phyloP scores from a whole-genome alignment of 2,797 vertebrate genomes.

The Arnoldichthys spilopterus region DNA sequence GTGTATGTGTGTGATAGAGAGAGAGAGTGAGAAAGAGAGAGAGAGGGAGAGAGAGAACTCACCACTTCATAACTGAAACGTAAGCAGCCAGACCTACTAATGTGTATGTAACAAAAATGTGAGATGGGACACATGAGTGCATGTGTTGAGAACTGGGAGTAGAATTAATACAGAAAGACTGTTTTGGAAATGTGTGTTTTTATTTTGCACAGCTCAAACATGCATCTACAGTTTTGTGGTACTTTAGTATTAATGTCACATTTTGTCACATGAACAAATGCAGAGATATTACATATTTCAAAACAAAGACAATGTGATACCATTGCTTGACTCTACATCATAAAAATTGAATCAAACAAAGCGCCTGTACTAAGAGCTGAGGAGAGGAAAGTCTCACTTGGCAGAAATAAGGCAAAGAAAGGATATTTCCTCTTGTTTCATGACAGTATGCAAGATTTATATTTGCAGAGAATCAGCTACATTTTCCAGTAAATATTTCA shows the following conservation, averaged over 20 bases:
- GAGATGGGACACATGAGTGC: not conserved
- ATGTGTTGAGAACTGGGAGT: not conserved
- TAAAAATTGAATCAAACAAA: conserved; percentile 50
- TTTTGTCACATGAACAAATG: conserved; percentile 3
- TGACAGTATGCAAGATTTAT: conserved; percentile 63
- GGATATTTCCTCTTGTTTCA: conserved; percentile 55
- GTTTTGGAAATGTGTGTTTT: not conserved
- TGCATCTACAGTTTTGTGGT: not conserved
- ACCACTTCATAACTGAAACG: not conserved
- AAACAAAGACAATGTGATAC: conserved; percentile 24
- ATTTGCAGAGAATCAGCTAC: conserved; percentile 59
- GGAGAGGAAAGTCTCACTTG: conserved; percentile 33
- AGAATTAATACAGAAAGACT: not conserved
- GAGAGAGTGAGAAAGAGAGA: not conserved
- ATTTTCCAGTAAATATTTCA: conserved; percentile 62
- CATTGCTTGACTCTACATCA: conserved; percentile 38
- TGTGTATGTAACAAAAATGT: not conserved
- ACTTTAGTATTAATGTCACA: conserved; percentile 16
- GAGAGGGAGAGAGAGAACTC: not conserved
- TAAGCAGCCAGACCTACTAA: not conserved
- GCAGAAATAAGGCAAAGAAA: conserved; percentile 40
- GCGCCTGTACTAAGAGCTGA: conserved; percentile 32
- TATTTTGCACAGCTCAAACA: not conserved
- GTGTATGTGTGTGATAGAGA: not conserved
- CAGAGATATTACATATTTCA: conserved; percentile 36